Evolutionary conservation across 1,140 invertebrate species (phyloP), one percentile per base, ranked within the genome.

Genomic region (Paraescarpia echinospica): DNA sequence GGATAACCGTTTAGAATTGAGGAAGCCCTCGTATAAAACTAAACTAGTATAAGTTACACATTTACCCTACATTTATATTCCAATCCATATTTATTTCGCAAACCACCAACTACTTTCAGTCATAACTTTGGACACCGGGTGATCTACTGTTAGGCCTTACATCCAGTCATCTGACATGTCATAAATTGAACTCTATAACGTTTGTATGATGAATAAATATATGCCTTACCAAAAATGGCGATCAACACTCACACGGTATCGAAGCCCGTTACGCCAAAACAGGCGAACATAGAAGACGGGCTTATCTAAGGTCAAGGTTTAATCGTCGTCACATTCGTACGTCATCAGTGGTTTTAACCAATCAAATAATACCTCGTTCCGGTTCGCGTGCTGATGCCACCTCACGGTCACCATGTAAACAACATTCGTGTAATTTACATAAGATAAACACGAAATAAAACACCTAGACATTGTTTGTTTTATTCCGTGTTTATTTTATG

Each of bases 391-490:
- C 31, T 34, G 12, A 27, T 92, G n/a, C 22, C 35, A 14, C 34
- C 18, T 92, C 33, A 92, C 35, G 33, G 91, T 92, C 92, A 34
- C 92, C 35, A 35, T n/a, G 34, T 33, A 89, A 4, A 92, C 41
- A 48, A 34, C 59, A 89, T 34, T 89, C n/a, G n/a, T 77, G 33
- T 33, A 8, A 34, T 31, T 31, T 33, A 93, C 91, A 34, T 90
- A 77, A 27, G 6, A 35, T 12, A 59, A 22, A 92, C 31, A 31
- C 77, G 90, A 48, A 27, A 48, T 35, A 48, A 93, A 22, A 51
- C 77, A 5, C n/a, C n/a, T n/a, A n/a, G n/a, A n/a, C n/a, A n/a
- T n/a, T n/a, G n/a, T n/a, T n/a, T 91, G 9, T 2, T 22, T 88
- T 92, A 0, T 35, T 51, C 34, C 27, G 1, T 9, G 27, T 77